These are phyloP conservation scores for Harlomillsia oculata DNA, from an alignment of 1,140 invertebrate genomes.

Conservation along the genomic window DNA sequence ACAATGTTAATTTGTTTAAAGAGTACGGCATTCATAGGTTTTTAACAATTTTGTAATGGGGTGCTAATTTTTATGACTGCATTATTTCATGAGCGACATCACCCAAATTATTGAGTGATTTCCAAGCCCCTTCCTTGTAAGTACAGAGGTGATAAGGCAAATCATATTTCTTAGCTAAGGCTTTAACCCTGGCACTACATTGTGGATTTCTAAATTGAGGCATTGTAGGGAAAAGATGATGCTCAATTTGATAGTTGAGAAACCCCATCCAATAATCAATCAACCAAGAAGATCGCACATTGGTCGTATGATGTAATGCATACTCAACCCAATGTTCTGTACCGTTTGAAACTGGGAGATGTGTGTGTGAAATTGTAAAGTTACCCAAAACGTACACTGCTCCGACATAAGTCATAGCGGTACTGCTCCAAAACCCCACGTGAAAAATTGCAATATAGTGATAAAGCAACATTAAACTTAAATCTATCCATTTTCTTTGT, in stretches of 20 bases:
- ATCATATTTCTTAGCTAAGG: background rate
- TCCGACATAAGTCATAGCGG: background rate
- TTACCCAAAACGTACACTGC: background rate
- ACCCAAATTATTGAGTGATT: background rate
- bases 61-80: no score
- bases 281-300: slow-evolving; percentile 1
- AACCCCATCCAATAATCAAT: slow-evolving; percentile 11
- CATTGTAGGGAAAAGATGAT: slow-evolving; percentile 25
- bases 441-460: background rate
- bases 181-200: background rate
- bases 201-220: slow-evolving; percentile 4
- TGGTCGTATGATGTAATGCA: background rate
- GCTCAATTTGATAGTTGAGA: slow-evolving; percentile 22
- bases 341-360: background rate
- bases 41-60: no score
- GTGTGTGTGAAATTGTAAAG: slow-evolving; percentile 4
- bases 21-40: no score
- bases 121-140: background rate
- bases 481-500: background rate
- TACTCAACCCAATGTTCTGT: slow-evolving; percentile 13
- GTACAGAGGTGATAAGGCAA: slow-evolving; percentile 3
- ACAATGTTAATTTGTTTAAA: no score
- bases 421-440: background rate
- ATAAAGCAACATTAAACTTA: slow-evolving; percentile 42
- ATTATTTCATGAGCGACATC: background rate